Conservation (phyloP, 2,797 vertebrate species). For the Rhinatrema bivittatum region DNA sequence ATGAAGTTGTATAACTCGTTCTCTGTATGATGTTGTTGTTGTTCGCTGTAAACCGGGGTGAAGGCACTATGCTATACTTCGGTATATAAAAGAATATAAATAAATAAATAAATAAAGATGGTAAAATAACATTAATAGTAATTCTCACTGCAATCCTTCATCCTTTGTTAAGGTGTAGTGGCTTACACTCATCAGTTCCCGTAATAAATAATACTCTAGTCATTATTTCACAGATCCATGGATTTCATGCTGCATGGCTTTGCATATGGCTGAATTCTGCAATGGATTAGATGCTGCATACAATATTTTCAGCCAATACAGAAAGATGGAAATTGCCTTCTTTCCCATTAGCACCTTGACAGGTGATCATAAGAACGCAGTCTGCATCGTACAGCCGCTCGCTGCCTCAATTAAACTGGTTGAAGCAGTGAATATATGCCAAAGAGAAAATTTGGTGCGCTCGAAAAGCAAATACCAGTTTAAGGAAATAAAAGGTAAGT, state of each 20-base stretch:
- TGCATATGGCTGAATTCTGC: not conserved
- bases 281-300: not conserved
- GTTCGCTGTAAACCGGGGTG: too few species aligned
- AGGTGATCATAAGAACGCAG: not conserved
- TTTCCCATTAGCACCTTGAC: slow-evolving; percentile 13
- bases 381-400: not conserved
- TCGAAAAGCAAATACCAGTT: slow-evolving; percentile 4
- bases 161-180: too few species aligned
- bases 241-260: not conserved
- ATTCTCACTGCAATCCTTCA: too few species aligned
- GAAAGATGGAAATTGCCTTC: not conserved
- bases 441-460: slow-evolving; percentile 1
- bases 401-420: not conserved
- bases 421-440: not conserved
- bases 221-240: not conserved
- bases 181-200: too few species aligned
- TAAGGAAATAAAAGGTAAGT: too few species aligned
- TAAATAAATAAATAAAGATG: too few species aligned
- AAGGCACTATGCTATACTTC: too few species aligned
- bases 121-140: too few species aligned
- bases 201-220: too few species aligned
- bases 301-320: slow-evolving; percentile 12
- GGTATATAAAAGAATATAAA: too few species aligned
- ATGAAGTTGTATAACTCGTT: too few species aligned
- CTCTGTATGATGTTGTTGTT: too few species aligned